These are phyloP conservation scores for Rhabdomys dilectus DNA, from an alignment of 2,113 vertebrate species.

Conservation along the genomic window DNA sequence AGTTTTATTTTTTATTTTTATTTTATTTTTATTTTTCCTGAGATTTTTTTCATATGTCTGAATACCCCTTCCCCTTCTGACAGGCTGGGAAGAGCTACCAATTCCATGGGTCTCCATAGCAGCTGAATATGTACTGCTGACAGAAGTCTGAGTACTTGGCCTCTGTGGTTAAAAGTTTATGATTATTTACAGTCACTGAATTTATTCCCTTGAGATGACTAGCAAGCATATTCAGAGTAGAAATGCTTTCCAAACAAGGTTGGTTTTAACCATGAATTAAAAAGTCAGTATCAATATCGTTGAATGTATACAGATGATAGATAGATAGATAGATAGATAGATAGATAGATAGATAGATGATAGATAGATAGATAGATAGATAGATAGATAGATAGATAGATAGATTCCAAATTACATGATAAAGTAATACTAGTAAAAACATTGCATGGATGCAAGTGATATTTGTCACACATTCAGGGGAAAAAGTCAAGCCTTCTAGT, in stretches of 20 bases:
- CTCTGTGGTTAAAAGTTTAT: conserved; percentile 37
- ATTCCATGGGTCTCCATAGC: not conserved
- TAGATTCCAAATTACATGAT: not conserved
- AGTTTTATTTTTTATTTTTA: conserved; percentile 39
- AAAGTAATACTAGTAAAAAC: not conserved
- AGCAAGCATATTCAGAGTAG: conserved; percentile 63
- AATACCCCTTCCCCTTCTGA: not conserved
- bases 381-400: not conserved
- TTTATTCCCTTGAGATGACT: conserved; percentile 41
- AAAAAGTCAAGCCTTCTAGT: not conserved
- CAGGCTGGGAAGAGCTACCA: conserved; percentile 1
- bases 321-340: not conserved
- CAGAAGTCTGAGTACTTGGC: conserved; percentile 45
- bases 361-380: not conserved
- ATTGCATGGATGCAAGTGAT: not conserved
- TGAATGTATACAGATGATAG: not conserved
- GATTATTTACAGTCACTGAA: not conserved
- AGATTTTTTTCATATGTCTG: conserved; percentile 37
- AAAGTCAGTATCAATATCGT: not conserved
- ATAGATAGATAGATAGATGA: too few relatives aligned
- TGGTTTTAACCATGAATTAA: conserved; percentile 61
- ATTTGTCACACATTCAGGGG: not conserved
- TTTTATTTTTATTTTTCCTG: conserved; percentile 5
- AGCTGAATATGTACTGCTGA: conserved; percentile 10
- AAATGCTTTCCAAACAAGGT: conserved; percentile 61